Evolutionary conservation across 2,797 vertebrate species (phyloP).

Genomic region (Chelidonichthys spinosus): DNA sequence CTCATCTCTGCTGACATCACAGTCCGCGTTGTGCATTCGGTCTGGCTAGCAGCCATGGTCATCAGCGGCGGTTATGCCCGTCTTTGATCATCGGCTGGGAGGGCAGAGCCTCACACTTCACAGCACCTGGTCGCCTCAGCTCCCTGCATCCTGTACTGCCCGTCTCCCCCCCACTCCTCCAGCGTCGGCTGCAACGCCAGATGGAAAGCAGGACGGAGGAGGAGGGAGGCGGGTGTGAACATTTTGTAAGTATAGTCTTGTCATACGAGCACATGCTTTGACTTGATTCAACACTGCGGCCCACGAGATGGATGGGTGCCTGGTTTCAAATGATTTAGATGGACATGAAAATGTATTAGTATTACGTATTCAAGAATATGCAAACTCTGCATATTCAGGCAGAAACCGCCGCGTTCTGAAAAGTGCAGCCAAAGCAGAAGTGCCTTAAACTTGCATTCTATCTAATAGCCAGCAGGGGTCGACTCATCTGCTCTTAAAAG

Average conservation of each 20-base stretch:
- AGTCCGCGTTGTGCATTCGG: slow-evolving; percentile 49
- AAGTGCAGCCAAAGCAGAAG: not conserved
- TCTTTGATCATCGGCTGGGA: slow-evolving; percentile 83
- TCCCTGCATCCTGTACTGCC: slow-evolving; percentile 46
- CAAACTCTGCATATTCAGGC: slow-evolving; percentile 10
- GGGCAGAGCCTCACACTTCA: slow-evolving; percentile 76
- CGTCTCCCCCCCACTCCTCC: slow-evolving; percentile 62
- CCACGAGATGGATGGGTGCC: not conserved
- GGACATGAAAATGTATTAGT: not conserved
- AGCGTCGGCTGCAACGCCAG: slow-evolving; percentile 51
- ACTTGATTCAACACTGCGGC: not conserved
- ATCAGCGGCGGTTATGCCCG: slow-evolving; percentile 67
- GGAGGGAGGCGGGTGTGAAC: not conserved
- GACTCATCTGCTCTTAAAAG: not conserved
- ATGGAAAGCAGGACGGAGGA: slow-evolving; percentile 27
- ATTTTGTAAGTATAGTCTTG: slow-evolving; percentile 3
- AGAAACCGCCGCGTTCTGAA: not conserved
- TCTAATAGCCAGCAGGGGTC: not conserved
- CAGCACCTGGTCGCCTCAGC: slow-evolving; percentile 73
- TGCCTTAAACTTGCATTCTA: not conserved
- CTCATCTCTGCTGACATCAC: slow-evolving; percentile 60
- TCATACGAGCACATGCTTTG: not conserved
- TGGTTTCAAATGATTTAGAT: slow-evolving; percentile 5
- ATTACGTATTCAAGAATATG: slow-evolving; percentile 4
- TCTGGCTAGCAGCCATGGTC: slow-evolving; percentile 72